Conservation (phyloP, 2,888 invertebrate genomes). For the Drosophila birchii region DNA sequence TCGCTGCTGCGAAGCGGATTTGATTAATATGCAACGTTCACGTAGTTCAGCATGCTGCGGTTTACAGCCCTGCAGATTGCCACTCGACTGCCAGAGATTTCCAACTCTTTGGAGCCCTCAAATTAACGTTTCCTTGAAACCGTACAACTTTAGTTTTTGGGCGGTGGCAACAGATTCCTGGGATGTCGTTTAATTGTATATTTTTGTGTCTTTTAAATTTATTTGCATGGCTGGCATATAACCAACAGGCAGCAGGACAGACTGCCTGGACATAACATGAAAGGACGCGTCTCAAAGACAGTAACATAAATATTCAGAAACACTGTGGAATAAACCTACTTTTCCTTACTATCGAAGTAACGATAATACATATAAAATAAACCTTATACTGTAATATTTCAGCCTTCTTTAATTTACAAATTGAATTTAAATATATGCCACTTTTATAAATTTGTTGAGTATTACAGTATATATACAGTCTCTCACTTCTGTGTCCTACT, state of each 20-base stretch:
- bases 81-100: slow-evolving; percentile 15
- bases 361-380: not conserved
- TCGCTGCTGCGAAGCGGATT: slow-evolving; percentile 35
- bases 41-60: slow-evolving; percentile 37
- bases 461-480: not conserved
- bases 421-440: not conserved
- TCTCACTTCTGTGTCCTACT: not conserved
- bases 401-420: not conserved
- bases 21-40: slow-evolving; percentile 47
- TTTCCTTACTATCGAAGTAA: not conserved
- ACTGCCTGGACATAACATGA: not conserved
- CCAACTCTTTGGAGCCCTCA: slow-evolving; percentile 1
- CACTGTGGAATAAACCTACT: not conserved
- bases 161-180: not conserved
- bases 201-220: slow-evolving; percentile 15
- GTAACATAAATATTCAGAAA: not conserved
- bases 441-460: not conserved
- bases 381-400: not conserved
- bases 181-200: not conserved
- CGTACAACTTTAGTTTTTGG: not conserved
- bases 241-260: slow-evolving; percentile 4
- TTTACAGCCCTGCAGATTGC: slow-evolving; percentile 7
- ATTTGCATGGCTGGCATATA: slow-evolving; percentile 28
- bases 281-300: slow-evolving; percentile 1
- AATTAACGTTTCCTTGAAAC: not conserved